phyloP scores from a whole-genome alignment of 1,140 invertebrate species.

The Ceratitis capitata region DNA sequence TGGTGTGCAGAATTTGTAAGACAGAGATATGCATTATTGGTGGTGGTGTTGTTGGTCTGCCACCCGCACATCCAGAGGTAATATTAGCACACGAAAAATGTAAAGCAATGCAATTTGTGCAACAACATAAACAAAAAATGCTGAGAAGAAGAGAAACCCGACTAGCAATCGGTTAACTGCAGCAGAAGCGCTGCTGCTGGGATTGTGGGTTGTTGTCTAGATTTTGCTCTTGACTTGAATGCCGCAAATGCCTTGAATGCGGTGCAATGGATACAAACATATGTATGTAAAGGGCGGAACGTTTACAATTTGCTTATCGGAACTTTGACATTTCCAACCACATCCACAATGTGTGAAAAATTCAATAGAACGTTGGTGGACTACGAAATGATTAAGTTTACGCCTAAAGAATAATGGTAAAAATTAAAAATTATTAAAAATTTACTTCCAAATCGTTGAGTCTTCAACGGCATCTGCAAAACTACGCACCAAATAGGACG shows the following conservation, averaged over 20 bases:
- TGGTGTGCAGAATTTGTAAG: neutral
- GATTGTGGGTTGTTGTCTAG: too few species aligned
- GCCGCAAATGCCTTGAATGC: neutral
- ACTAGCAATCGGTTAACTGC: neutral
- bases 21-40: neutral
- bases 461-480: too few species aligned
- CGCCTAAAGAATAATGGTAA: too few species aligned
- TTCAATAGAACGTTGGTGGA: neutral
- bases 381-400: too few species aligned
- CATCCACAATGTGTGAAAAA: neutral
- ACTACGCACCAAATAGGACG: too few species aligned
- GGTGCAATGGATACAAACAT: neutral
- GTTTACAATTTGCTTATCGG: too few species aligned
- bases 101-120: neutral
- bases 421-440: too few species aligned
- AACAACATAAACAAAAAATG: neutral
- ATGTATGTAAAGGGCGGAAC: too few species aligned
- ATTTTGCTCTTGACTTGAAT: neutral
- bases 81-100: too few species aligned
- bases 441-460: too few species aligned
- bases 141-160: neutral
- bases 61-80: neutral
- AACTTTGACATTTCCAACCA: too few species aligned
- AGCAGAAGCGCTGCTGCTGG: too few species aligned
- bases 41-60: neutral